Base-by-base conservation (phyloP, 2,113 vertebrate species). In the Pontoporia blainvillei region DNA sequence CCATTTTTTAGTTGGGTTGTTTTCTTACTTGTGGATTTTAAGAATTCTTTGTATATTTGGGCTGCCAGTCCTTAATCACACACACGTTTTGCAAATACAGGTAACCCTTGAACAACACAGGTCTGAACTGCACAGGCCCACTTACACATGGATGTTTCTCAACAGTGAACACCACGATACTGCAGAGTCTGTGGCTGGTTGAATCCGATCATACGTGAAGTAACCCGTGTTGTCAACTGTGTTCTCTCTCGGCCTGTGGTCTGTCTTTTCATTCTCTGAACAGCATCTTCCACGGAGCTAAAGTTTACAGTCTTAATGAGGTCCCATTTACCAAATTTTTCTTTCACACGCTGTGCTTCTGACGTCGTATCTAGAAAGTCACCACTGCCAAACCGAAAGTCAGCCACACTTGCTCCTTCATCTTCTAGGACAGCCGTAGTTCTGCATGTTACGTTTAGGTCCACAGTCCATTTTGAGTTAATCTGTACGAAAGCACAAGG, bases 131-230 rank as follows among this genome's bases (percentile, higher is more conserved):
- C 72, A 31, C 41, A 49, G 73, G 1, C 0, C 44, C 29, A 18
- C 29, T 11, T 3, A 20, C 72, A 20, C 44, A 1, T 0, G 9
- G 73, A 29, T 1, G 0, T 0, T 34, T 34, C 44, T 49, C 17
- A 9, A 1, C 0, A 12, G 29, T 2, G 6, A 20, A 3, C 0
- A 2, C 72, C 27, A 3, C 4, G 34, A 44, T 0, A 2, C 27
- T 1, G 0, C 15, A 1, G 0, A 5, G 44, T 3, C 44, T 3
- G 44, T 6, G 29, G 29, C 9, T 3, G 44, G 44, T 5, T 3
- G 73, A 2, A 12, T 1, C 44, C 17, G 0, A 2, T 17, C 0
- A 3, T 0, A 6, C 2, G 17, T 44, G 73, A 9, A 44, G 1
- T 0, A 6, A 5, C 44, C 9, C 41, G 27, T 29, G 44, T 10